These are phyloP conservation scores for Laothoe populi DNA, from an alignment of 2,888 invertebrate genomes.

Conservation along the genomic window DNA sequence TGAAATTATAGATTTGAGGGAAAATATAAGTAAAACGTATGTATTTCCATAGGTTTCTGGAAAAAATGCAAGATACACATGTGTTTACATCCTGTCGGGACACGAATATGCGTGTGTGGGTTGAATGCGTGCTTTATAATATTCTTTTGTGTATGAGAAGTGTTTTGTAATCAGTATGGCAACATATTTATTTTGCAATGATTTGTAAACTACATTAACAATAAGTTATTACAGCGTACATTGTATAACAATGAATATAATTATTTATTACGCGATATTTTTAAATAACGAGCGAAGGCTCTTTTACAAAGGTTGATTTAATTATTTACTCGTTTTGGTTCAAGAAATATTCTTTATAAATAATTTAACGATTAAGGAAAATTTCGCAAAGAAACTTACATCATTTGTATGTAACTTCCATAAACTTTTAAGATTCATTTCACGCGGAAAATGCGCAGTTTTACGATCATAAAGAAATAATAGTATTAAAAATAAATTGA, in stretches of 20 bases:
- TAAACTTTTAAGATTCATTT: neutral
- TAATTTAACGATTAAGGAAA: neutral
- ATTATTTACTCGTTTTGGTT: neutral
- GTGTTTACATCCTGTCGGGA: conserved; percentile 30
- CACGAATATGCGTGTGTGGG: conserved; percentile 32
- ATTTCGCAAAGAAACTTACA: neutral
- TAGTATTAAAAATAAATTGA: too few species aligned
- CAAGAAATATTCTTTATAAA: neutral
- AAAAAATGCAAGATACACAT: conserved; percentile 33
- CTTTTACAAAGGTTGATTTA: neutral
- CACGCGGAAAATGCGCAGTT: neutral
- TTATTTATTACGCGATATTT: conserved; percentile 10
- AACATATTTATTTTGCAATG: conserved; percentile 22
- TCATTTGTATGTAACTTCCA: neutral
- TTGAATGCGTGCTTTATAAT: conserved; percentile 31
- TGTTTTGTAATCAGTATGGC: conserved; percentile 49
- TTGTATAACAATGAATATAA: conserved; percentile 25
- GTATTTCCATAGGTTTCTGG: conserved; percentile 8
- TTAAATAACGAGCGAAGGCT: neutral
- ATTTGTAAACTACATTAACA: conserved; percentile 33
- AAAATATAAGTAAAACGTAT: conserved; percentile 35
- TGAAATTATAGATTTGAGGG: conserved; percentile 29
- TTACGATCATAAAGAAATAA: neutral
- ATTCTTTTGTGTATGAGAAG: conserved; percentile 43
- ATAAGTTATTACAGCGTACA: conserved; percentile 37